These are phyloP conservation scores for Trichopria drosophilae DNA, from an alignment of 2,888 invertebrate genomes.

Conservation along the genomic window DNA sequence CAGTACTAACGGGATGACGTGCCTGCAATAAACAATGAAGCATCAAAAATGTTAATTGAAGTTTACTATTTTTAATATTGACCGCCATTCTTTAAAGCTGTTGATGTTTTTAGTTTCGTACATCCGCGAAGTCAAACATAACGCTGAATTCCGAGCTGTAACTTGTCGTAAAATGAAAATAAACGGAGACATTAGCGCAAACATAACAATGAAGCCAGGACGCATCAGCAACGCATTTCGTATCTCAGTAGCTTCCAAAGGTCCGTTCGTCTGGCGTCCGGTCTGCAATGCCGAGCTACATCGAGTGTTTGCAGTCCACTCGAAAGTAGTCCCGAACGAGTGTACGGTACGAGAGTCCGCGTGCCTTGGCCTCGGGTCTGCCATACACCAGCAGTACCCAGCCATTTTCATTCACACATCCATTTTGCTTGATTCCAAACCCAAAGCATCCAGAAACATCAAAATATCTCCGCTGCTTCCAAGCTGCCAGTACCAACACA, in stretches of 20 bases:
- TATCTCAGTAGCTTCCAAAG: conserved; percentile 36
- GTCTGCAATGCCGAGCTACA: conserved; percentile 41
- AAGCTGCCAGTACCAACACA: neutral
- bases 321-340: conserved; percentile 55
- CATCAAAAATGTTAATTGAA: too few species aligned
- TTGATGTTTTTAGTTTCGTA: too few species aligned
- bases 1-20: too few species aligned
- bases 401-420: neutral
- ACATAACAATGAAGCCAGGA: too few species aligned
- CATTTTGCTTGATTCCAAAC: neutral
- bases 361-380: conserved; percentile 29
- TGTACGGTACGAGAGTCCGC: conserved; percentile 42
- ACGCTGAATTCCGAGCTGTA: too few species aligned
- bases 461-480: neutral
- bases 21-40: too few species aligned
- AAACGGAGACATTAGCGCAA: too few species aligned
- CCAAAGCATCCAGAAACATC: neutral
- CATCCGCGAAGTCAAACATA: too few species aligned
- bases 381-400: conserved; percentile 28
- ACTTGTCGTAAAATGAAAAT: too few species aligned
- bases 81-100: too few species aligned
- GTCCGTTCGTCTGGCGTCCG: conserved; percentile 41
- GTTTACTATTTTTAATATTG: too few species aligned
- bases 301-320: conserved; percentile 59
- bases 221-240: conserved; percentile 15